Evolutionary conservation across 2,797 vertebrate genomes (phyloP), one percentile per base, ranked within the genome.

Genomic region (Echiichthys vipera): DNA sequence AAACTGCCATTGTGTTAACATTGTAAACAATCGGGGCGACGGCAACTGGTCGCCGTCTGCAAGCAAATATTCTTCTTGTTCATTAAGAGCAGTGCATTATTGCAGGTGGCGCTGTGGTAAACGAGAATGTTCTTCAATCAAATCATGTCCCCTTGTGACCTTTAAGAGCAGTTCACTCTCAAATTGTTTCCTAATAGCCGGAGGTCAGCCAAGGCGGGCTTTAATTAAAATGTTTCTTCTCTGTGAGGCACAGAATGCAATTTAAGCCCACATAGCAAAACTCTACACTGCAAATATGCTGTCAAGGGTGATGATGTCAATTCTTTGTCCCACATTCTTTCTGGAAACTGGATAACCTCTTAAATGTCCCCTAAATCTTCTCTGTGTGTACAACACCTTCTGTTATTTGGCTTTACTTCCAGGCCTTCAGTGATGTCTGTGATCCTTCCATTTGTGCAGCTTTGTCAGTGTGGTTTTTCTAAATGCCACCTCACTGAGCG

Each of bases 391-490:
- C 22, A 65, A 45, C 57, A 67, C 30, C 42, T 55, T 54, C 50
- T 73, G n/a, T 59, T 61, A 12, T 58, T 56, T 75, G 24, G 40
- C 47, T 50, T 53, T 32, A 42, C 24, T 61, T 45, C 20, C 11
- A 22, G 47, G 3, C 27, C 30, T 58, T 47, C 40, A 42, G 9
- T 59, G 9, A 59, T 51, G 20, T 50, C 20, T 63, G 13, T 67
- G 64, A 72, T 69, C 61, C 65, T 45, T 77, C 32, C 18, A 55
- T 37, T 50, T 63, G 11, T 14, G 10, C 47, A 50, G 27, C 54
- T 71, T 58, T 70, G 54, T 58, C 73, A 45, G 29, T 50, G 57
- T 10, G 59, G 49, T 78, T 73, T 47, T 79, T 43, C n/a, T 64
- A 43, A 71, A 85, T 56, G 49, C 54, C 63, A 80, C 46, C 59